Percentiles rank a stretch among this genome's conserved stretches.
phyloP scores from a whole-genome alignment of 1,140 invertebrate genomes.

The Vollenhovia emeryi region DNA sequence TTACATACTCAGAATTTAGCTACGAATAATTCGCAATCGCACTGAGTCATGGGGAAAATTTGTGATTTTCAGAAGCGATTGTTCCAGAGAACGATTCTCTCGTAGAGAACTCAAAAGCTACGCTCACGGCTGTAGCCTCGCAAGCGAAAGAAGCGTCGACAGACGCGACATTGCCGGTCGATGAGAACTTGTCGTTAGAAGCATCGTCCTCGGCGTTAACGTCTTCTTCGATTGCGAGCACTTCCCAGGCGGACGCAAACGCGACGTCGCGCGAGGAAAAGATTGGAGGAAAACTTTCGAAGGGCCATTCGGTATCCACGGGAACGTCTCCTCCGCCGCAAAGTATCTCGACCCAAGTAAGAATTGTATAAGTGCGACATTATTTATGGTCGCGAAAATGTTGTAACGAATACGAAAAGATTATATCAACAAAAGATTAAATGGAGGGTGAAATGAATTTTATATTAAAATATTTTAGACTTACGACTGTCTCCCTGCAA shows the following conservation, averaged over 20 bases:
- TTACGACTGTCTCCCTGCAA: conserved; percentile 76
- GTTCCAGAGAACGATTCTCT: conserved; percentile 36
- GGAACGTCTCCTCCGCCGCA: conserved; percentile 95
- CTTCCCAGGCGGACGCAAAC: conserved; percentile 3
- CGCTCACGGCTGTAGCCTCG: not conserved
- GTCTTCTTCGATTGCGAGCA: not conserved
- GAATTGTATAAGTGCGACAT: conserved; percentile 24
- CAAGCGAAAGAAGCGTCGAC: not conserved
- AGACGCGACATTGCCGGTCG: not conserved
- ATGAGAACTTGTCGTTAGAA: not conserved
- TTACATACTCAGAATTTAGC: not conserved
- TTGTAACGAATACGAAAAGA: not conserved
- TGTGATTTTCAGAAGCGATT: conserved; percentile 62
- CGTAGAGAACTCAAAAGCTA: not conserved
- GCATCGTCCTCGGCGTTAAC: not conserved
- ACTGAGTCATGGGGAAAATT: not conserved
- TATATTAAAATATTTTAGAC: conserved; percentile 75
- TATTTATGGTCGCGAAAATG: not conserved
- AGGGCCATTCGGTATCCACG: conserved; percentile 74
- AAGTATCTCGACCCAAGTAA: conserved; percentile 94
- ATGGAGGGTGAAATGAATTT: not conserved
- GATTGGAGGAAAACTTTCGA: conserved; percentile 54
- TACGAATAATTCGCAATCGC: not conserved
- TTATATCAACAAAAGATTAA: not conserved
- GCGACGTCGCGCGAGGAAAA: not conserved